Conservation (phyloP, 1,140 invertebrate species). For the Vanessa tameamea region DNA sequence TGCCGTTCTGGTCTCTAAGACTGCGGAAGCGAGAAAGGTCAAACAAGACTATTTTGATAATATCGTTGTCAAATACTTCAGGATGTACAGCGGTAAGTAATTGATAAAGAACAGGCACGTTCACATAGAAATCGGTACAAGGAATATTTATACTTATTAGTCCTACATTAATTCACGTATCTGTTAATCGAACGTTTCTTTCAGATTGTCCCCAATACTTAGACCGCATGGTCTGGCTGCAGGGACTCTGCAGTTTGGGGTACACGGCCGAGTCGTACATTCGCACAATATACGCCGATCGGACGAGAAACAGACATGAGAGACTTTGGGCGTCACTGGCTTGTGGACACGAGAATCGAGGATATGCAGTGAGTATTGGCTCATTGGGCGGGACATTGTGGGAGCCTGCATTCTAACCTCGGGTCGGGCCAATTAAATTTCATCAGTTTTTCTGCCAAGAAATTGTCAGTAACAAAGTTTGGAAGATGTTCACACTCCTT, state of each 20-base stretch:
- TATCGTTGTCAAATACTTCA: slow-evolving; percentile 85
- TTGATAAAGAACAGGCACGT: too few relatives aligned
- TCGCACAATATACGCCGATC: slow-evolving; percentile 54
- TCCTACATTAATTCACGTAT: too few relatives aligned
- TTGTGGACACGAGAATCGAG: slow-evolving; percentile 41
- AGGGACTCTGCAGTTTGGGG: slow-evolving; percentile 81
- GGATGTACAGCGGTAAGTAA: slow-evolving; percentile 80
- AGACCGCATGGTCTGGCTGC: slow-evolving; percentile 86
- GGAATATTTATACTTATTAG: too few relatives aligned
- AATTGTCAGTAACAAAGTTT: too few relatives aligned
- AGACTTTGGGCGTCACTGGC: slow-evolving; percentile 64
- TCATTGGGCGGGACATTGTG: too few relatives aligned
- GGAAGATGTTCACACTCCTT: too few relatives aligned
- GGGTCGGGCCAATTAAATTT: too few relatives aligned
- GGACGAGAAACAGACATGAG: slow-evolving; percentile 57
- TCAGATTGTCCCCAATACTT: slow-evolving; percentile 84
- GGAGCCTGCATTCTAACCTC: too few relatives aligned
- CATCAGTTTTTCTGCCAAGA: too few relatives aligned
- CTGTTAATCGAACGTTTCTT: slow-evolving; percentile 21
- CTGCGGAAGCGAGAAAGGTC: slow-evolving; percentile 80
- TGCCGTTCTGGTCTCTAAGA: slow-evolving; percentile 85
- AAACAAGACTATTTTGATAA: slow-evolving; percentile 85
- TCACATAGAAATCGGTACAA: too few relatives aligned
- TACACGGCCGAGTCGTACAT: slow-evolving; percentile 59
- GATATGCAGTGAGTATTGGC: slow-evolving; percentile 12